phyloP scores from a whole-genome alignment of 2,113 vertebrate species.

The Corythornis vintsioides region DNA sequence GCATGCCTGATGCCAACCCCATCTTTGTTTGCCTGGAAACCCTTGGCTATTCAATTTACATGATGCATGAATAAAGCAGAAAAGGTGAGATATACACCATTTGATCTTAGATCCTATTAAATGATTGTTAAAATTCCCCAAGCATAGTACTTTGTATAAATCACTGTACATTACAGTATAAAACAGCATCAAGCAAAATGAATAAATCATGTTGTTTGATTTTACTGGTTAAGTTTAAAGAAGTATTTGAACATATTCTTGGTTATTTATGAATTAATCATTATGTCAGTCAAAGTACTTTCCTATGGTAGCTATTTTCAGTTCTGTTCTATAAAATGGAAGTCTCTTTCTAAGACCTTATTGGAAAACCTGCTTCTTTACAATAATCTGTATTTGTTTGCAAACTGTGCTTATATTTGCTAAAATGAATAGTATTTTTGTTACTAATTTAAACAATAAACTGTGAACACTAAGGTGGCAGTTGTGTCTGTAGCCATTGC shows the following conservation, averaged over 20 bases:
- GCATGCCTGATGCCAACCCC: neutral
- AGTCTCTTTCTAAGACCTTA: neutral
- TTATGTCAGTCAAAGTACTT: neutral
- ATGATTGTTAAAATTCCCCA: conserved; percentile 16
- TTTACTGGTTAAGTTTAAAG: conserved; percentile 13
- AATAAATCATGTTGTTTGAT: conserved; percentile 2
- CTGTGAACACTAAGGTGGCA: neutral
- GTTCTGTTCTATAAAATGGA: neutral
- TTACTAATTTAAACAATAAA: conserved; percentile 51
- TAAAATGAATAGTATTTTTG: conserved; percentile 53
- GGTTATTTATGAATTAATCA: conserved; percentile 20
- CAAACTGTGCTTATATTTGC: conserved; percentile 14
- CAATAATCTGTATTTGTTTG: conserved; percentile 10
- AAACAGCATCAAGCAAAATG: neutral
- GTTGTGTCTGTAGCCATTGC: neutral
- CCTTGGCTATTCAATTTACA: conserved; percentile 12
- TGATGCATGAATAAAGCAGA: conserved; percentile 14
- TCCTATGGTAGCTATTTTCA: neutral
- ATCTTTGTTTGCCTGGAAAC: neutral
- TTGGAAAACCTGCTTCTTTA: neutral
- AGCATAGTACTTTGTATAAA: neutral
- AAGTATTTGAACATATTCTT: neutral
- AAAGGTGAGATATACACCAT: neutral
- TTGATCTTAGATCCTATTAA: conserved; percentile 26
- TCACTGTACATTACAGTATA: neutral